Conservation (phyloP, 2,797 vertebrate genomes). For the Caiman crocodilus region DNA sequence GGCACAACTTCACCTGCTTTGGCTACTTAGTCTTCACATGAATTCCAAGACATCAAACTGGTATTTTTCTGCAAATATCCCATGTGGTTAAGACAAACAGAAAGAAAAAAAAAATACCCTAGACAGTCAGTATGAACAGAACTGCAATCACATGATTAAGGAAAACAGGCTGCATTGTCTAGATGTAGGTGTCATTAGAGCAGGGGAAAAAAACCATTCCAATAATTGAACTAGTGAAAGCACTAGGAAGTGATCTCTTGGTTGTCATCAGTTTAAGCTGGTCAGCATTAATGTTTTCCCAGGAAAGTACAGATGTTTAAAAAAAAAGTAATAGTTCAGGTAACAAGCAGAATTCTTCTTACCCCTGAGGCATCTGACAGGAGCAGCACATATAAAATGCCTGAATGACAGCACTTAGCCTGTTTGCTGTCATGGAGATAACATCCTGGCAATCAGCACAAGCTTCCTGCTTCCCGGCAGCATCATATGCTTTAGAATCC, state of each 20-base stretch:
- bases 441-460: slow-evolving; percentile 93
- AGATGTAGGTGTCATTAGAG: not conserved
- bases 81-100: not conserved
- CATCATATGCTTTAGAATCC: slow-evolving; percentile 71
- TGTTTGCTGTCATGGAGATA: slow-evolving; percentile 96
- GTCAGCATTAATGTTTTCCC: not conserved
- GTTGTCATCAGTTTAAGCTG: not conserved
- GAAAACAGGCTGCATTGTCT: not conserved
- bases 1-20: not conserved
- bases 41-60: slow-evolving; percentile 1
- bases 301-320: not conserved
- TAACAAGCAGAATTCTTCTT: slow-evolving; percentile 67
- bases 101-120: not conserved
- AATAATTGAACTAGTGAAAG: not conserved
- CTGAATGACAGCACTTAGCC: slow-evolving; percentile 98
- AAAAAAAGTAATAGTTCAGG: not conserved
- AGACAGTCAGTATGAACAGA: not conserved
- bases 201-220: not conserved
- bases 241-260: not conserved
- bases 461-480: slow-evolving; percentile 85
- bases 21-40: not conserved
- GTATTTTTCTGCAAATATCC: not conserved
- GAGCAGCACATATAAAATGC: slow-evolving; percentile 99
- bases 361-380: slow-evolving; percentile 98
- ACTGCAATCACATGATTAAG: rapidly evolving